phyloP scores from a whole-genome alignment of 2,888 invertebrate species.

The Ethmia dodecea region DNA sequence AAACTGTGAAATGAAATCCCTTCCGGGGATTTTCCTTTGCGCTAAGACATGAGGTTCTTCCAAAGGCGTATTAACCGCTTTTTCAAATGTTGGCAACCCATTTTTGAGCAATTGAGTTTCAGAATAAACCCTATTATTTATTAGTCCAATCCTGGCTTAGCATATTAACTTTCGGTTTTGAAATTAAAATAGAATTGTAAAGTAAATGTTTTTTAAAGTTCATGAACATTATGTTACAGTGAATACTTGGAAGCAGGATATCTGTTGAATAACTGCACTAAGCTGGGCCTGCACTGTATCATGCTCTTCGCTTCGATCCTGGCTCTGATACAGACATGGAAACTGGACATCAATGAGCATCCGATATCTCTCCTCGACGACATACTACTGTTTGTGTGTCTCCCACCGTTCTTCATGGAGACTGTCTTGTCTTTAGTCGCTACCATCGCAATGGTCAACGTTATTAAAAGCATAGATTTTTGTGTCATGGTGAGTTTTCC shows the following conservation, averaged over 20 bases:
- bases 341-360: constrained; percentile 81
- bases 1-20: no score
- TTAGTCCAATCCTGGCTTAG: no score
- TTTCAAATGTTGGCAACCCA: no score
- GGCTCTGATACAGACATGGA: constrained; percentile 80
- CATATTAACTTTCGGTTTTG: no score
- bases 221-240: constrained; percentile 39
- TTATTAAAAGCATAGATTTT: constrained; percentile 70
- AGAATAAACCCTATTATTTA: no score
- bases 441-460: constrained; percentile 71
- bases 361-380: constrained; percentile 83
- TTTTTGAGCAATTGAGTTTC: no score
- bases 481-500: constrained; percentile 75
- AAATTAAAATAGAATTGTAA: no score
- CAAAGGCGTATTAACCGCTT: no score
- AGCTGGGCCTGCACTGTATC: constrained; percentile 69
- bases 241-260: constrained; percentile 67
- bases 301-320: constrained; percentile 78
- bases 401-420: constrained; percentile 85
- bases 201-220: no score
- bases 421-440: constrained; percentile 83
- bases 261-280: constrained; percentile 68
- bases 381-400: constrained; percentile 82
- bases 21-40: no score
- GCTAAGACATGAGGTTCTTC: no score